Evolutionary conservation across 2,888 invertebrate genomes (phyloP).

Genomic region (Hydraecia micacea): DNA sequence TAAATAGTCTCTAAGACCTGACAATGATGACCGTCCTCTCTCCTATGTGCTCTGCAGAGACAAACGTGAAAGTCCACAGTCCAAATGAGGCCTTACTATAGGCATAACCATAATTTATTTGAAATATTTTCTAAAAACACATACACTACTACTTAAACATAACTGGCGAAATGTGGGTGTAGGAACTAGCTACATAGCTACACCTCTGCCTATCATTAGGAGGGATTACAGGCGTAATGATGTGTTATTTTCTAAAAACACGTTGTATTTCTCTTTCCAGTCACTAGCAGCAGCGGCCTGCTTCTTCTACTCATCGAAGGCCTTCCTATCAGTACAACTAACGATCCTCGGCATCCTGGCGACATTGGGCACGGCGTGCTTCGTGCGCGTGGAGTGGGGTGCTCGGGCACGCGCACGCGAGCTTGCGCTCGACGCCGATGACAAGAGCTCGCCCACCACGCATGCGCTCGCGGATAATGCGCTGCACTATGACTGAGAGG

Average conservation of each 20-base stretch:
- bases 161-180: not conserved
- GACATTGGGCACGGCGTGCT: constrained; percentile 93
- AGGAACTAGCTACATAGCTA: not conserved
- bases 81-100: not conserved
- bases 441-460: constrained; percentile 78
- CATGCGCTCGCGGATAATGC: constrained; percentile 83
- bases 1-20: not conserved
- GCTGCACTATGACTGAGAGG: constrained; percentile 83
- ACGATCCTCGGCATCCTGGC: constrained; percentile 93
- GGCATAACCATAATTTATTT: not conserved
- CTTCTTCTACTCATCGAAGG: constrained; percentile 95
- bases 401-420: constrained; percentile 80
- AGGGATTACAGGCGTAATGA: not conserved
- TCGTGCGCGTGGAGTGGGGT: constrained; percentile 94
- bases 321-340: constrained; percentile 94
- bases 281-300: constrained; percentile 96
- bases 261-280: constrained; percentile 80
- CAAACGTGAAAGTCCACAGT: not conserved
- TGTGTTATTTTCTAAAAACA: not conserved
- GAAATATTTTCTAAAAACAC: not conserved
- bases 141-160: not conserved
- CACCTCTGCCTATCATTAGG: not conserved
- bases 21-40: too few species aligned
- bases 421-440: constrained; percentile 76
- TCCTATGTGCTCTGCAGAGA: too few species aligned